Evolutionary conservation across 1,140 invertebrate species (phyloP), one percentile per base, ranked within the genome.

Genomic region (Drosophila arizonae): DNA sequence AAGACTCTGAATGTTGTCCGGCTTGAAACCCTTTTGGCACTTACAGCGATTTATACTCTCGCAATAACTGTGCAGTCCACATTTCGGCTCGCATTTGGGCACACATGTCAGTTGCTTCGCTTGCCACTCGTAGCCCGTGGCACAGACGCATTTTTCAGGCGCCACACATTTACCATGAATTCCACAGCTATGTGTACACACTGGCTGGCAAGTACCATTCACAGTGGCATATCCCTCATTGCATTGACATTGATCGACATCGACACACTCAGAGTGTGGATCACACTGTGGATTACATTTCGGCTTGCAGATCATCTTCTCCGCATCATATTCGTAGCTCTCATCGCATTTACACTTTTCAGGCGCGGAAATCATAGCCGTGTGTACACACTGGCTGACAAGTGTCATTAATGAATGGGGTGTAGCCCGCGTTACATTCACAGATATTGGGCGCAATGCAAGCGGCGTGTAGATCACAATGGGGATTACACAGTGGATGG

Each of bases 41-140:
- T 66, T 51, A 28, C 69, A 72, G 2, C 52, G 10, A 28, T 58
- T 39, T 1, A 2, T 6, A 2, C 13, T 33, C 4, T 24, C 17
- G 21, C 69, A 72, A 26, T 26, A 60, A n/a, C 69, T 72, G n/a
- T 72, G n/a, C 17, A 6, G 8, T 1, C 62, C 69, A 6, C 69
- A 72, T 4, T 8, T 33, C 5, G 62, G 69, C 1, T 4, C 6
- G 26, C 69, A 72, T 6, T 52, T 36, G 1, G 62, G 54, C 0
- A n/a, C 0, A 28, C 69, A 72, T 6, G 6, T 43, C 2, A 10
- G 1, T 1, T 5, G 5, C 1, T 33, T 8, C 30, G 30, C 3
- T 1, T 45, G 41, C 1, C 43, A 57, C 2, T 21, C 52, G 26
- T 52, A 71, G 17, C 52, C 61, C 0, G 1, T 4, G 0, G 4